phyloP scores from a whole-genome alignment of 2,113 vertebrate species.

The Neopipo cinnamomea region DNA sequence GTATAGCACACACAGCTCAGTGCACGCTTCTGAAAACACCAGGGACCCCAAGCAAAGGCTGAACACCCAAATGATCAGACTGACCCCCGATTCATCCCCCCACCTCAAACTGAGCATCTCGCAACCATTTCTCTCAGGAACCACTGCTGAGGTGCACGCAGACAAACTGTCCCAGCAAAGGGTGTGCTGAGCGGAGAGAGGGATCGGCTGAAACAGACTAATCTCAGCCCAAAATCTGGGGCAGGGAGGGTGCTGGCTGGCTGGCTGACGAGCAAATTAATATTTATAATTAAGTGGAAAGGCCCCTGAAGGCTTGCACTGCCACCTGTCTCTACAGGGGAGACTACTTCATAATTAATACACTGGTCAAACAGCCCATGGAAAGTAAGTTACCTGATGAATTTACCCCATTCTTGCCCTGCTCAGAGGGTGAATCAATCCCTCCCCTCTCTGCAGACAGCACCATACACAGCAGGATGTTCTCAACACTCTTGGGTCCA shows the following conservation, averaged over 20 bases:
- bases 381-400: not conserved
- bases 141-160: not conserved
- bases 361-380: not conserved
- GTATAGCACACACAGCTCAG: not conserved
- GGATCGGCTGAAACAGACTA: not conserved
- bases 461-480: accelerated
- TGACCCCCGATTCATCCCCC: accelerated
- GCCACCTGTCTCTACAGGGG: not conserved
- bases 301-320: conserved; percentile 35
- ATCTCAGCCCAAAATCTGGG: conserved; percentile 30
- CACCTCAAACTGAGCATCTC: not conserved
- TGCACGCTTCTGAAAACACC: accelerated
- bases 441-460: not conserved
- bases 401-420: not conserved
- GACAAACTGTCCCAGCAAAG: not conserved
- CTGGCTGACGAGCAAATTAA: conserved; percentile 6
- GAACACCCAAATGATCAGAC: not conserved
- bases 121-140: accelerated
- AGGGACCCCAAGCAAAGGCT: not conserved
- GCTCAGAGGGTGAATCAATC: not conserved
- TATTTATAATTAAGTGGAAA: conserved; percentile 60
- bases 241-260: conserved; percentile 26
- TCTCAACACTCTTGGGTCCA: not conserved
- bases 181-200: not conserved
- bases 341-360: conserved; percentile 56